Evolutionary conservation across 2,797 vertebrate genomes (phyloP).

Genomic region (Acropternis orthonyx): DNA sequence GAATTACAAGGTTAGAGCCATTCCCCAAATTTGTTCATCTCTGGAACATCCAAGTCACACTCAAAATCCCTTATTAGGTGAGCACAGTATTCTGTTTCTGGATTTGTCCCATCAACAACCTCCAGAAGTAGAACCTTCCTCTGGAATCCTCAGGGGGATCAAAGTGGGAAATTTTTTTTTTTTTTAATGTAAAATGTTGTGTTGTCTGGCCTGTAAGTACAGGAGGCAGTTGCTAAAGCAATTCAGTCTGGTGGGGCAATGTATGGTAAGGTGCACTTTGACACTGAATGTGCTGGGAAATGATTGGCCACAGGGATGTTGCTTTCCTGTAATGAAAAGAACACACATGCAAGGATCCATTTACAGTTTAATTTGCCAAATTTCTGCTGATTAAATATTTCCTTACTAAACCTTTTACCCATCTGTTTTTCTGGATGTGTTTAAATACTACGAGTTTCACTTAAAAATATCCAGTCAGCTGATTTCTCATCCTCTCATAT

Average conservation of each 20-base stretch:
- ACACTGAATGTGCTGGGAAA: background rate
- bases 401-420: background rate
- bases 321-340: background rate
- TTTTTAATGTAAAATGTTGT: background rate
- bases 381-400: slow-evolving; percentile 38
- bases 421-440: background rate
- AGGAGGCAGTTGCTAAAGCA: background rate
- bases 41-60: background rate
- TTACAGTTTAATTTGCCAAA: background rate
- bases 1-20: background rate
- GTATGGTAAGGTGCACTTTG: background rate
- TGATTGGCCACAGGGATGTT: background rate
- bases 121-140: background rate
- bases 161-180: background rate
- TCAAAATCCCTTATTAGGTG: background rate
- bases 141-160: background rate
- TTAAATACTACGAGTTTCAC: background rate
- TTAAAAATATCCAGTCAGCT: background rate
- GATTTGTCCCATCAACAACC: background rate
- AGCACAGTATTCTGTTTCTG: background rate
- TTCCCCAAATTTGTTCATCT: background rate
- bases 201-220: background rate
- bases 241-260: background rate
- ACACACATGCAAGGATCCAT: background rate
- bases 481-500: background rate